Base-by-base conservation (phyloP, 2,888 invertebrate species). In the Chrysodeixis includens region DNA sequence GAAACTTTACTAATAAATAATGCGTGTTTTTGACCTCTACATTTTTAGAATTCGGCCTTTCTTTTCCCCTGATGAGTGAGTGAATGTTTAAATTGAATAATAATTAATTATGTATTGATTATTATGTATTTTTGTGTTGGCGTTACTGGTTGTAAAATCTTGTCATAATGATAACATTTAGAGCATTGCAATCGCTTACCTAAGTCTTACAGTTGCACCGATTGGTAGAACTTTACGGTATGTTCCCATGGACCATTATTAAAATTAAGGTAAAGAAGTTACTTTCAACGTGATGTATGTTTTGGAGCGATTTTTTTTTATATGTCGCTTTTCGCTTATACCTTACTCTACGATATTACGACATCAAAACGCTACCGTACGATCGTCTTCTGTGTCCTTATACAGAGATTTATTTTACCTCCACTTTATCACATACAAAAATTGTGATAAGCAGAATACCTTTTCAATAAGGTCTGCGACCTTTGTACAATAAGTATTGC, bases 321-420 rank as follows among this genome's bases (percentile, higher is more conserved):
- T n/a, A 49, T n/a, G 18, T 57, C 26, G 57, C 46, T 6, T 0
- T 40, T 57, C 66, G 54, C 64, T 54, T 56, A 46, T 63, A 20
- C 30, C 54, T 68, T 71, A 60, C 57, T 51, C 35, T 67, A 26
- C 60, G 62, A 52, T 58, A 64, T 79, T 81, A 73, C 76, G 71
- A 75, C 76, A 79, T 76, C 71, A 76, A 79, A 77, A 77, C 70
- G 83, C 86, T 83, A 84, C 84, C 78, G 83, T 78, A 68, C 78
- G 82, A 82, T 79, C 81, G 72, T 83, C 82, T 83, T 76, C 73
- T 71, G 59, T 83, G 79, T 58, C 86, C 84, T 81, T 86, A 76
- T 80, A 83, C 66, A 83, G 75, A 81, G 73, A 82, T 83, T 81
- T 83, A 84, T 83, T 83, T 83, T 78, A 83, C 78, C 78, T 77